These are phyloP conservation scores for Aleadryas rufinucha DNA, from an alignment of 2,113 vertebrate genomes.

Conservation along the genomic window DNA sequence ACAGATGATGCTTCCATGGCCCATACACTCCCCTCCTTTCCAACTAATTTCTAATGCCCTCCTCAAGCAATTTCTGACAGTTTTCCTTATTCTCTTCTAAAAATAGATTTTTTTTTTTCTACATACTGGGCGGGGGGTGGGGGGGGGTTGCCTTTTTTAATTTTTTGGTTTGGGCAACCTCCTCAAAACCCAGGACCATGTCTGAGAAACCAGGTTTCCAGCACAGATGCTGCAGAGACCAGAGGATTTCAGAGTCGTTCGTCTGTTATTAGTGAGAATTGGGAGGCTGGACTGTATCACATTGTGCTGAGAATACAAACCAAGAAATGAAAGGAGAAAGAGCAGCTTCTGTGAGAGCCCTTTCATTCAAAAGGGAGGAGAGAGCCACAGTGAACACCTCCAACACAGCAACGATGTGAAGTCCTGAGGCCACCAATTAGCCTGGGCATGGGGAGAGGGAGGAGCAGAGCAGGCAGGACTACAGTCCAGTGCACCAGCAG, in stretches of 20 bases:
- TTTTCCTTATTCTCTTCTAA: background rate
- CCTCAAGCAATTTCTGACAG: background rate
- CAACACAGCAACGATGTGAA: background rate
- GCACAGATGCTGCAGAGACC: background rate
- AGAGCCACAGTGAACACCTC: background rate
- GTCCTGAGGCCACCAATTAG: background rate
- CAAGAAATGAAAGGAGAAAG: slow-evolving; percentile 27
- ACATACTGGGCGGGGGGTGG: rapidly evolving
- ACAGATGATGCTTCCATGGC: background rate
- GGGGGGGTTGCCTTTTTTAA: too few relatives aligned
- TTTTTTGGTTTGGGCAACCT: background rate
- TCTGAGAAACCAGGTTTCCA: background rate
- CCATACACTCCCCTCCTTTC: background rate
- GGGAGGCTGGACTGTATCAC: background rate
- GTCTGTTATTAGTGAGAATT: background rate
- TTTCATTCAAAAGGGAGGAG: slow-evolving; percentile 7
- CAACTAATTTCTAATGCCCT: background rate
- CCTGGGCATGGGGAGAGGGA: background rate
- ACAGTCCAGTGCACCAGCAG: background rate
- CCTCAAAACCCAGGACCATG: background rate
- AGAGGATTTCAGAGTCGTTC: background rate
- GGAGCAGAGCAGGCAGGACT: background rate
- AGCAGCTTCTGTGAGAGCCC: background rate
- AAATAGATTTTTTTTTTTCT: background rate
- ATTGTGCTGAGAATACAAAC: background rate